A percentile compares a stretch with the other conserved stretches of the same genome.
These are phyloP conservation scores for Tauraco erythrolophus DNA, from an alignment of 2,113 vertebrate genomes.

Conservation along the genomic window DNA sequence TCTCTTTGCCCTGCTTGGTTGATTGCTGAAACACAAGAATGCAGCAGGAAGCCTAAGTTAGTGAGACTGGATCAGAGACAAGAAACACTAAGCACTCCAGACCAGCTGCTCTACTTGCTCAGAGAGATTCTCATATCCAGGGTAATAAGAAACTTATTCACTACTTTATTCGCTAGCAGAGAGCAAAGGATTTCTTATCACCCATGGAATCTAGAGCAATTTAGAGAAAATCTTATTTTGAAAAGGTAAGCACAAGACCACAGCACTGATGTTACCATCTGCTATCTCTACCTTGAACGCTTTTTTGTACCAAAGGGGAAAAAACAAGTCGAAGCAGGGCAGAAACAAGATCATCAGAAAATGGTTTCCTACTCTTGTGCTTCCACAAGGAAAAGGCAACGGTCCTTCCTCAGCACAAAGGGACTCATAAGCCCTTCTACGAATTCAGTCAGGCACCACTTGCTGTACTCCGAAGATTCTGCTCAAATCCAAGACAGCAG, in stretches of 20 bases:
- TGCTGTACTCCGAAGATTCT: background rate
- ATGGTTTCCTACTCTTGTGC: background rate
- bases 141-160: background rate
- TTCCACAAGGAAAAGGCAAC: background rate
- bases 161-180: background rate
- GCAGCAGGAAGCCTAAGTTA: constrained; percentile 13
- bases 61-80: constrained; percentile 2
- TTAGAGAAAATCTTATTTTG: background rate
- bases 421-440: background rate
- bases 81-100: background rate
- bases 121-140: background rate
- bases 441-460: background rate
- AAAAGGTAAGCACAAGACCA: background rate
- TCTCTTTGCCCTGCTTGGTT: constrained; percentile 73
- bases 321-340: background rate
- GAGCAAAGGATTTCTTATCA: background rate
- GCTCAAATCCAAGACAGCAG: background rate
- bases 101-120: constrained; percentile 14
- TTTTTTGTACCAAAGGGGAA: background rate
- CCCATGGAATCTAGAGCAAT: background rate
- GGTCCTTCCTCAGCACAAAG: background rate
- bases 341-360: background rate
- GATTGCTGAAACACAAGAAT: constrained; percentile 63
- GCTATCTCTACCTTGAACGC: background rate
- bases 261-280: background rate